Evolutionary conservation across 2,113 vertebrate species (phyloP).

Genomic region (Lates calcarifer): DNA sequence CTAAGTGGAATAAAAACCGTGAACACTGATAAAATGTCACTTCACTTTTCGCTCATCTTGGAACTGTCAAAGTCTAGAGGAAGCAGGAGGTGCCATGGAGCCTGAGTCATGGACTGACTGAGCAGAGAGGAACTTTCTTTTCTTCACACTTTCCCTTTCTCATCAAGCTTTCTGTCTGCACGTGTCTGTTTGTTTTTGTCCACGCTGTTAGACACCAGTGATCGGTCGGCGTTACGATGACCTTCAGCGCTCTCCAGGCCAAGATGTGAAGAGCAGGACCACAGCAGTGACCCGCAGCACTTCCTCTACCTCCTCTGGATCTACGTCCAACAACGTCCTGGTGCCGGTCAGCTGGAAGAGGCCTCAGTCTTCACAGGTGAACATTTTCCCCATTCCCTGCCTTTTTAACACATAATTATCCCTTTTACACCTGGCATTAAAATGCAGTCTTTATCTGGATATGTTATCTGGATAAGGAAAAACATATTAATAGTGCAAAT

Average conservation of each 20-base stretch:
- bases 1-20: constrained; percentile 8
- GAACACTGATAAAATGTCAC: constrained; percentile 5
- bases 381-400: neutral
- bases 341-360: constrained; percentile 99
- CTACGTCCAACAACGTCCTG: constrained; percentile 94
- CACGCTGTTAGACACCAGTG: constrained; percentile 89
- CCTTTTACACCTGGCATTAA: neutral
- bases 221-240: constrained; percentile 95
- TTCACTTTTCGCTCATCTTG: neutral
- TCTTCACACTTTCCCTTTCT: constrained; percentile 4
- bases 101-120: neutral
- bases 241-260: constrained; percentile 88
- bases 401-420: neutral
- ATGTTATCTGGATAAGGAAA: neutral
- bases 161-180: neutral
- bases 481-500: neutral
- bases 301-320: constrained; percentile 96
- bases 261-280: constrained; percentile 90
- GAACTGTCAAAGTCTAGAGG: neutral
- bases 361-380: constrained; percentile 96
- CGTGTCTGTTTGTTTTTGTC: constrained; percentile 26
- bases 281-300: constrained; percentile 93
- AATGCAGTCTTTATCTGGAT: neutral
- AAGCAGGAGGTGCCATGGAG: constrained; percentile 9
- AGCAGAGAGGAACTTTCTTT: constrained; percentile 4